Conservation (phyloP, 2,888 invertebrate species). For the Clunio marinus region DNA sequence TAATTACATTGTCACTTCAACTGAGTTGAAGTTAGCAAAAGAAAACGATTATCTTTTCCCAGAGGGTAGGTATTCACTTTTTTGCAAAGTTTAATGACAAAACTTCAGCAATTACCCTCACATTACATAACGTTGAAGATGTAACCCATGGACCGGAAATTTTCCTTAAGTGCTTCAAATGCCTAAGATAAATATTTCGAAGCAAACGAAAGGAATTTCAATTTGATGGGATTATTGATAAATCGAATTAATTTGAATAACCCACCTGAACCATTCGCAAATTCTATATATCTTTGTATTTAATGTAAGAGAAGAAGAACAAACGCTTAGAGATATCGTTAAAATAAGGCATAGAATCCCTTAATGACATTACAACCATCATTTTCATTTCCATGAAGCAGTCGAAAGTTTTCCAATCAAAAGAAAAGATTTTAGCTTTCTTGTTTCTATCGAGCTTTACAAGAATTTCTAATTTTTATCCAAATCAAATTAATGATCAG, state of each 20-base stretch:
- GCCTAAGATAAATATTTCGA: neutral
- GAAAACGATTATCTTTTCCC: neutral
- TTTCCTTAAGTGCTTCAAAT: neutral
- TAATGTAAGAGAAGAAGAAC: neutral
- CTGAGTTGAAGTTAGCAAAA: neutral
- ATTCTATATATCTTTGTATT: too few relatives aligned
- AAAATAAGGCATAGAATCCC: neutral
- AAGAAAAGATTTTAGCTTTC: neutral
- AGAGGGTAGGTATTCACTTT: neutral
- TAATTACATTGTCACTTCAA: neutral
- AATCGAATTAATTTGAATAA: constrained; percentile 29
- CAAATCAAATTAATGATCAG: neutral
- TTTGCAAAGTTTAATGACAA: neutral
- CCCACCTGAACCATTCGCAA: neutral
- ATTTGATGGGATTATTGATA: constrained; percentile 30
- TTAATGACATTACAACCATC: neutral
- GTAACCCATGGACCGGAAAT: neutral
- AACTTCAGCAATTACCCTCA: neutral
- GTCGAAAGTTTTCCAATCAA: constrained; percentile 17
- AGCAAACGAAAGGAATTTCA: neutral
- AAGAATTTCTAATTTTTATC: neutral
- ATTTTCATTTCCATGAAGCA: neutral
- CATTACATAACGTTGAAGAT: neutral
- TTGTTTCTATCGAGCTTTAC: neutral
- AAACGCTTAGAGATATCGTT: neutral